A percentile compares a stretch with the other conserved stretches of the same genome.
phyloP scores from a whole-genome alignment of 1,140 invertebrate species.

The Condylostylus longicornis region DNA sequence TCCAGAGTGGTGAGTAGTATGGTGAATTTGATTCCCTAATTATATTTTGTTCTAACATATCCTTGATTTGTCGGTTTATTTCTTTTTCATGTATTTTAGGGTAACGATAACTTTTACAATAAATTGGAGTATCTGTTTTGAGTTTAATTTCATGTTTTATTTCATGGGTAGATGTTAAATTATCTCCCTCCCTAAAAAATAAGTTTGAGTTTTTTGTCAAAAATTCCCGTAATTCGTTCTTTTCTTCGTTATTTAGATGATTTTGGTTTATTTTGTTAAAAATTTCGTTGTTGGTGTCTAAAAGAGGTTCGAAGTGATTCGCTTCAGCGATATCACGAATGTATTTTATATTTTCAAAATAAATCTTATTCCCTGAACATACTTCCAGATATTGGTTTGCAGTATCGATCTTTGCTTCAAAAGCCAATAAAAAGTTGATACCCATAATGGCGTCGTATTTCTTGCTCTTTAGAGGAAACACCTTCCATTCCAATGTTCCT shows the following conservation, averaged over 20 bases:
- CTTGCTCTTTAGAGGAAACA: too few relatives aligned
- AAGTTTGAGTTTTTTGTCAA: not conserved
- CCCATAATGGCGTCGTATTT: too few relatives aligned
- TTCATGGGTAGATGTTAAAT: constrained; percentile 10
- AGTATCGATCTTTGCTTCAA: too few relatives aligned
- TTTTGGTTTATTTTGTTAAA: not conserved
- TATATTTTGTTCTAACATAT: constrained; percentile 20
- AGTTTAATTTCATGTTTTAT: constrained; percentile 20
- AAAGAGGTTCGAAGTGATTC: too few relatives aligned
- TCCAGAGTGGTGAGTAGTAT: constrained; percentile 14
- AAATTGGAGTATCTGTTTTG: constrained; percentile 10
- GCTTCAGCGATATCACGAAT: too few relatives aligned
- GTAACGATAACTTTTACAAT: constrained; percentile 19
- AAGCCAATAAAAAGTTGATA: too few relatives aligned
- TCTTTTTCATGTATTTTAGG: constrained; percentile 19
- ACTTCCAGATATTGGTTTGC: too few relatives aligned
- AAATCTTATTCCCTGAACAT: too few relatives aligned
- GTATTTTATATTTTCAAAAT: too few relatives aligned
- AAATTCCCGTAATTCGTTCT: not conserved
- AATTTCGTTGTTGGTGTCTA: too few relatives aligned
- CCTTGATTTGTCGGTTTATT: constrained; percentile 15
- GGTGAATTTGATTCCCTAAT: constrained; percentile 13
- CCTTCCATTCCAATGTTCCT: too few relatives aligned
- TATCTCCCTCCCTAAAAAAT: constrained; percentile 12
- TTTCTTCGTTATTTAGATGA: not conserved